phyloP scores from a whole-genome alignment of 2,797 vertebrate species.

The Lagorchestes hirsutus region DNA sequence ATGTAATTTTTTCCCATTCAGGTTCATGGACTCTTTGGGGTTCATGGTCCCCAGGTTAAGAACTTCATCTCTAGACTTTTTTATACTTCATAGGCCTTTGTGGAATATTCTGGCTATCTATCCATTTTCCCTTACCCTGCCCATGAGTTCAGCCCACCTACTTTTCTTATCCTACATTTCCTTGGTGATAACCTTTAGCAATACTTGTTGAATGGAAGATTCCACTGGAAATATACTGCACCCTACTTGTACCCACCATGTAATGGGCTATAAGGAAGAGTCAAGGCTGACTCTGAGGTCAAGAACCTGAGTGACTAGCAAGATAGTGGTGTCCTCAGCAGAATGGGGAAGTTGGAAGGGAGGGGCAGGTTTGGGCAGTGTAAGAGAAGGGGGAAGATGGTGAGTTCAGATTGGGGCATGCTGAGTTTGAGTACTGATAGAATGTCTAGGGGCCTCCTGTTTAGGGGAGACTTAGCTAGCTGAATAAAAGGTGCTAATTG shows the following conservation, averaged over 20 bases:
- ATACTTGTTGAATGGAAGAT: not conserved
- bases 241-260: not conserved
- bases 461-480: too few relatives aligned
- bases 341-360: not conserved
- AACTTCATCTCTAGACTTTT: not conserved
- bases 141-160: not conserved
- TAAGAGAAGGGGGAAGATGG: not conserved
- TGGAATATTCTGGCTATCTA: not conserved
- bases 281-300: not conserved
- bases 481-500: too few relatives aligned
- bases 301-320: not conserved
- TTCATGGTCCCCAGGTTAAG: not conserved
- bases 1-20: not conserved
- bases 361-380: not conserved
- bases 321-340: not conserved
- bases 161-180: not conserved
- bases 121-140: not conserved
- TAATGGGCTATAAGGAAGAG: not conserved
- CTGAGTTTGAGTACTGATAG: not conserved
- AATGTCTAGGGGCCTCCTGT: too few relatives aligned
- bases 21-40: not conserved
- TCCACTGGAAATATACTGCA: not conserved
- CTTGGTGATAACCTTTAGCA: not conserved
- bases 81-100: not conserved
- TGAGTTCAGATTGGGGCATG: not conserved